These are phyloP conservation scores for Saccopteryx bilineata DNA, from an alignment of 2,113 vertebrate genomes.

Conservation along the genomic window DNA sequence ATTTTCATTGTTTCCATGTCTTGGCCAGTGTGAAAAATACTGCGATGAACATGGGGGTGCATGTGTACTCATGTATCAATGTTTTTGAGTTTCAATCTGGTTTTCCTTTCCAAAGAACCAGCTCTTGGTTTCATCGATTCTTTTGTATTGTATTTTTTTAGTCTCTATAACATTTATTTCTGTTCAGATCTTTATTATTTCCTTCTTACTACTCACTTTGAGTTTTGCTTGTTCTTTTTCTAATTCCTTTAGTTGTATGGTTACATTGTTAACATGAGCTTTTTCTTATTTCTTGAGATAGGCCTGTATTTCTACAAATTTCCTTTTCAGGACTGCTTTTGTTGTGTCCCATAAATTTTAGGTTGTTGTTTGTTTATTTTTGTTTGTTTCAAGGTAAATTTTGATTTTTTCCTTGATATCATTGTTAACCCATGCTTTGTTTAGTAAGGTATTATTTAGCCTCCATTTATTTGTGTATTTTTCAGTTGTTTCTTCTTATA, in stretches of 20 bases:
- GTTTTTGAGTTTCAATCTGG: background rate
- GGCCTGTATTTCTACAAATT: background rate
- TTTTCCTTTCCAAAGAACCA: background rate
- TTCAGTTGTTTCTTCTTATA: background rate
- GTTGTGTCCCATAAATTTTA: background rate
- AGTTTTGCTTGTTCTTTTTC: background rate
- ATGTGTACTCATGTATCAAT: too few species aligned
- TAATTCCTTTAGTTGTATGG: background rate
- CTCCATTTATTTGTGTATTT: background rate
- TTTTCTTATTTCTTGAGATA: background rate
- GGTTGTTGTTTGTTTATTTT: background rate
- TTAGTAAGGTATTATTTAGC: background rate
- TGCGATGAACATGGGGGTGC: too few species aligned
- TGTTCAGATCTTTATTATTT: background rate
- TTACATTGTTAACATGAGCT: background rate
- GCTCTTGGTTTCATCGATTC: background rate
- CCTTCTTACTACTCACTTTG: background rate
- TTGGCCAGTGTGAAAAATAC: too few species aligned
- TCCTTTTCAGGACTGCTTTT: background rate
- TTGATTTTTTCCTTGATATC: background rate
- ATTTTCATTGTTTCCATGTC: too few species aligned
- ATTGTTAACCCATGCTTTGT: background rate
- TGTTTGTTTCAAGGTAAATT: background rate
- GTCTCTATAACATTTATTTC: background rate
- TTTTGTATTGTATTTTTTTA: background rate